These are phyloP conservation scores for Brenthis ino DNA, from an alignment of 2,888 invertebrate genomes.

Conservation along the genomic window DNA sequence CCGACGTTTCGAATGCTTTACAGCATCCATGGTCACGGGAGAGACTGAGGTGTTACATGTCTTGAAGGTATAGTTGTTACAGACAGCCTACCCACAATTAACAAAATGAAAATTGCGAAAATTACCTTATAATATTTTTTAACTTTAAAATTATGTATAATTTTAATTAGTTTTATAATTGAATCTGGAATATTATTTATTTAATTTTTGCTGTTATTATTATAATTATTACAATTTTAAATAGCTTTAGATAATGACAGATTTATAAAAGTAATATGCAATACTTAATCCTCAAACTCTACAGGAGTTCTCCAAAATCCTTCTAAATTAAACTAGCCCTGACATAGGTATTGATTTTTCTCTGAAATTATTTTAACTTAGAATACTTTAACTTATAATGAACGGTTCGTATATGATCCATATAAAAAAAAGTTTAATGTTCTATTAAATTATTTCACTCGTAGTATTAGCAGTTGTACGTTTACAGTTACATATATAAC, in stretches of 20 bases:
- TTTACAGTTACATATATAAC: not conserved
- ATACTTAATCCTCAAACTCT: conserved; percentile 33
- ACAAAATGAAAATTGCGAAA: too few relatives aligned
- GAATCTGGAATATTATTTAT: too few relatives aligned
- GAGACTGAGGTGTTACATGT: too few relatives aligned
- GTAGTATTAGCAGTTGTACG: not conserved
- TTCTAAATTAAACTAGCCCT: conserved; percentile 53
- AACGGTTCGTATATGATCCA: not conserved
- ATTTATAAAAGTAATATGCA: conserved; percentile 16
- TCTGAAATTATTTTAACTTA: not conserved
- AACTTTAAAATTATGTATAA: too few relatives aligned
- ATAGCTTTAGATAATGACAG: conserved; percentile 11
- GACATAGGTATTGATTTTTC: conserved; percentile 22
- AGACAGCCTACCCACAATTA: too few relatives aligned
- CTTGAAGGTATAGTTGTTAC: too few relatives aligned
- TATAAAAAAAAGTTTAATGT: conserved; percentile 19
- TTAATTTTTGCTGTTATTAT: too few relatives aligned
- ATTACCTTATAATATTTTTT: too few relatives aligned
- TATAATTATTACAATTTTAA: too few relatives aligned
- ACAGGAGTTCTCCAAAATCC: conserved; percentile 43
- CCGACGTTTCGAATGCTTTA: too few relatives aligned
- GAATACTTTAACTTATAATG: not conserved
- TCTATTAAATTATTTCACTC: conserved; percentile 8
- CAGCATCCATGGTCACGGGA: too few relatives aligned
- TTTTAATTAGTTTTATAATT: too few relatives aligned